Evolutionary conservation across 2,797 vertebrate species (phyloP).

Genomic region (Fratercula arctica): DNA sequence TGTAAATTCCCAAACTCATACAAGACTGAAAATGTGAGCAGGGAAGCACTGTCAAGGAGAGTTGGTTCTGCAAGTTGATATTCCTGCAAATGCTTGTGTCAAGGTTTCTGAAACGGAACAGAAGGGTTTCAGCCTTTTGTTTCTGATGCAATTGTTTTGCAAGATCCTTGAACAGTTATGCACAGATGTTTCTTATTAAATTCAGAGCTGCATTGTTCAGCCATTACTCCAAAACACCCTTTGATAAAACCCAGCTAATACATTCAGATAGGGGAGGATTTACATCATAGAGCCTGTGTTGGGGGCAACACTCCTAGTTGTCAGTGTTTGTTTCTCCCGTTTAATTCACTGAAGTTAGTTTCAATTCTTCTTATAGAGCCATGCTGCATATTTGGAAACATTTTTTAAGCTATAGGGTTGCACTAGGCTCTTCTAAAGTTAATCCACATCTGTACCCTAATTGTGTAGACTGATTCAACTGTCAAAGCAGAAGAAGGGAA

Average conservation of each 20-base stretch:
- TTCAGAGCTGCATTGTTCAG: slow-evolving; percentile 66
- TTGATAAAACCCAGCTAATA: slow-evolving; percentile 41
- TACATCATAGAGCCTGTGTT: background rate
- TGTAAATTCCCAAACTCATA: background rate
- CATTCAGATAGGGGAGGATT: background rate
- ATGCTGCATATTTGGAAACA: background rate
- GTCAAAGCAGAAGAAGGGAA: background rate
- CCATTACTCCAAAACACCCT: slow-evolving; percentile 62
- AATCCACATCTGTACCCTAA: background rate
- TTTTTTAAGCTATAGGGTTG: background rate
- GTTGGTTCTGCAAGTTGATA: background rate
- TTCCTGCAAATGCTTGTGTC: slow-evolving; percentile 18
- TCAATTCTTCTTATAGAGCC: background rate
- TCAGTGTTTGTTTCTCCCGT: background rate
- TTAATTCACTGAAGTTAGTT: background rate
- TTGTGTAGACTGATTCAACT: background rate
- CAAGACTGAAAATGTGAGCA: background rate
- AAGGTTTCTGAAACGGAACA: slow-evolving; percentile 5
- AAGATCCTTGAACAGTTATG: background rate
- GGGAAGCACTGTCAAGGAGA: background rate
- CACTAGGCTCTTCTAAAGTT: background rate
- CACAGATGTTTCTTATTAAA: slow-evolving; percentile 77
- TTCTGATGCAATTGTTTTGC: slow-evolving; percentile 54
- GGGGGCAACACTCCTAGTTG: background rate
- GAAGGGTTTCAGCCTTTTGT: slow-evolving; percentile 50